Conservation (phyloP, 2,888 invertebrate genomes). For the Drosophila phalerata region DNA sequence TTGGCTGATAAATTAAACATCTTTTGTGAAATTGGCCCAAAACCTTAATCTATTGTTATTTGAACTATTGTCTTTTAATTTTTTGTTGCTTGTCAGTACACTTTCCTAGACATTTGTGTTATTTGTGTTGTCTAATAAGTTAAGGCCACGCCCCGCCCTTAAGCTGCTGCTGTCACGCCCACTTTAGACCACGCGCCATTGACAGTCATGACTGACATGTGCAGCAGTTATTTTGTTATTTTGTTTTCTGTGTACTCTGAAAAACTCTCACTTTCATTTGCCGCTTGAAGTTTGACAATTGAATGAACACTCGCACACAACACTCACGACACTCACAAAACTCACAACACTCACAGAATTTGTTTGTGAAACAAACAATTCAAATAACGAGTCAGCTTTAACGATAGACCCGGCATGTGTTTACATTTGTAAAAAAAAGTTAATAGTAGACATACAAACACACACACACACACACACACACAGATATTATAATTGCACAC, state of each 20-base stretch:
- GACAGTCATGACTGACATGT: slow-evolving; percentile 74
- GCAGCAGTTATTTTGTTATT: slow-evolving; percentile 43
- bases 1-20: slow-evolving; percentile 64
- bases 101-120: slow-evolving; percentile 11
- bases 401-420: slow-evolving; percentile 40
- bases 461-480: slow-evolving; percentile 16
- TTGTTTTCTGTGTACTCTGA: slow-evolving; percentile 29
- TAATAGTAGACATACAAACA: slow-evolving; percentile 35
- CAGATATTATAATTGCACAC: slow-evolving; percentile 56
- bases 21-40: slow-evolving; percentile 2
- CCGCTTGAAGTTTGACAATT: slow-evolving; percentile 58
- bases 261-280: slow-evolving; percentile 77
- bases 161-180: slow-evolving; percentile 53
- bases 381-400: slow-evolving; percentile 52
- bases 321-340: slow-evolving; percentile 44
- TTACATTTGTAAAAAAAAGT: slow-evolving; percentile 62
- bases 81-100: neutral
- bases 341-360: slow-evolving; percentile 61
- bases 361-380: slow-evolving; percentile 73
- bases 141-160: slow-evolving; percentile 8
- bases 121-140: slow-evolving; percentile 42
- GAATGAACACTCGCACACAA: slow-evolving; percentile 55
- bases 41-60: slow-evolving; percentile 3
- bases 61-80: slow-evolving; percentile 1
- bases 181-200: slow-evolving; percentile 50